Percentiles rank a stretch among this genome's conserved stretches.
Conservation (phyloP, 2,888 invertebrate species). For the Sinohyriopsis cumingii region DNA sequence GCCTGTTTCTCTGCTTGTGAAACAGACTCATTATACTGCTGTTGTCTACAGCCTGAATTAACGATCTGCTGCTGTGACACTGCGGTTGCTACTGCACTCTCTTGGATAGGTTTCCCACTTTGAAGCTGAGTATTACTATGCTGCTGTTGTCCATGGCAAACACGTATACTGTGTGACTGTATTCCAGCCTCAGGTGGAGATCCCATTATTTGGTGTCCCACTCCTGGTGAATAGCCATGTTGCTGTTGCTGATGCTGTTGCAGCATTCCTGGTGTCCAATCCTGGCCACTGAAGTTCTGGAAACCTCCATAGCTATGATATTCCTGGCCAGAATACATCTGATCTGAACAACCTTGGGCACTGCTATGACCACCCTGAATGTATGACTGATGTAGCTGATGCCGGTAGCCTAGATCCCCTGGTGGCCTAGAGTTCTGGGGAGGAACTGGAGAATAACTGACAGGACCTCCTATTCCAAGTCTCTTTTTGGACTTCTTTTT, state of each 20-base stretch:
- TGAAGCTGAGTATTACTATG: too few relatives aligned
- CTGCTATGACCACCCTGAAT: slow-evolving; percentile 1
- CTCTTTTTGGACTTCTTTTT: slow-evolving; percentile 27
- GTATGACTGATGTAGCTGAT: slow-evolving; percentile 1
- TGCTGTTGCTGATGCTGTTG: slow-evolving; percentile 17
- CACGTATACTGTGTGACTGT: neutral
- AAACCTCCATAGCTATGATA: too few relatives aligned
- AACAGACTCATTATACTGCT: too few relatives aligned
- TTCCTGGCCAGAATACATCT: neutral
- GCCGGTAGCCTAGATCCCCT: neutral
- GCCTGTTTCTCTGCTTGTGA: too few relatives aligned
- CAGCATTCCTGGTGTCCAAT: neutral
- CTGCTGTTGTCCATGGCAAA: too few relatives aligned
- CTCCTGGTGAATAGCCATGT: slow-evolving; percentile 7
- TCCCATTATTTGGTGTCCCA: neutral
- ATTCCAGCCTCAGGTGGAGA: slow-evolving; percentile 4
- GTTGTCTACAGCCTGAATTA: too few relatives aligned
- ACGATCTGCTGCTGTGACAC: too few relatives aligned
- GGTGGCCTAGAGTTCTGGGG: slow-evolving; percentile 1
- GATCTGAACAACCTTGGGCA: slow-evolving; percentile 2
- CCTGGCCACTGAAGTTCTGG: too few relatives aligned
- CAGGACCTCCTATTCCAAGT: slow-evolving; percentile 38
- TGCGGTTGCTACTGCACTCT: too few relatives aligned
- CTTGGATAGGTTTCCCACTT: too few relatives aligned
- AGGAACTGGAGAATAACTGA: slow-evolving; percentile 6